Evolutionary conservation across 2,888 invertebrate genomes (phyloP).

Genomic region (Agrochola lychnidis): DNA sequence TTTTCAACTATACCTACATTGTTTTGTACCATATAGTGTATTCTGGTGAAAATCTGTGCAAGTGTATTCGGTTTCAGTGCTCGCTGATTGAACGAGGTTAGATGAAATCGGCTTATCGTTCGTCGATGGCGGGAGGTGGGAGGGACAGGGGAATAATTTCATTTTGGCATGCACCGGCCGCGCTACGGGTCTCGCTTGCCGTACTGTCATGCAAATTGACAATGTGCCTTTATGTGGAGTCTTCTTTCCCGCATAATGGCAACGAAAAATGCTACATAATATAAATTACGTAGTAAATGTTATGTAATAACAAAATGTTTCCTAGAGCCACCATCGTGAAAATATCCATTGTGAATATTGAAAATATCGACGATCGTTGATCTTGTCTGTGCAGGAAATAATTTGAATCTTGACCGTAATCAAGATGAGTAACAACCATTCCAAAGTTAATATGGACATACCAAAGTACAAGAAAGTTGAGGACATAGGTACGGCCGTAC

Average conservation of each 20-base stretch:
- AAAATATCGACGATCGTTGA: background rate
- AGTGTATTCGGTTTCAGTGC: slow-evolving; percentile 72
- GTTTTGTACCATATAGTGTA: slow-evolving; percentile 1
- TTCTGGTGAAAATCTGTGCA: slow-evolving; percentile 63
- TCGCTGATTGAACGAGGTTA: slow-evolving; percentile 87
- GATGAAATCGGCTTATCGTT: slow-evolving; percentile 87
- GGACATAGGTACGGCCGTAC: background rate
- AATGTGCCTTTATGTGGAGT: slow-evolving; percentile 62
- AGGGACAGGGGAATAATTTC: slow-evolving; percentile 80
- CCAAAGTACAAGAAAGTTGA: background rate
- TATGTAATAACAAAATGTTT: background rate
- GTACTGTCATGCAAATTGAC: slow-evolving; percentile 74
- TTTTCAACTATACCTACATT: background rate
- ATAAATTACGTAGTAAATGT: background rate
- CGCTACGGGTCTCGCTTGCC: slow-evolving; percentile 60
- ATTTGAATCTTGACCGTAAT: background rate
- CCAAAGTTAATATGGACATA: background rate
- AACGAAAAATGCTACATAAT: slow-evolving; percentile 10
- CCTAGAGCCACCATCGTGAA: background rate
- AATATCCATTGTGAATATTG: background rate
- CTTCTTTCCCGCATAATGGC: slow-evolving; percentile 39
- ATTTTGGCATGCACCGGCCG: slow-evolving; percentile 77
- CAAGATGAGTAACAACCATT: too few species aligned
- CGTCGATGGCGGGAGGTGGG: slow-evolving; percentile 72
- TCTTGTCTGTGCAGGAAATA: background rate